These are phyloP conservation scores for Plutomurus gul DNA, from an alignment of 1,140 invertebrate species.

Conservation along the genomic window DNA sequence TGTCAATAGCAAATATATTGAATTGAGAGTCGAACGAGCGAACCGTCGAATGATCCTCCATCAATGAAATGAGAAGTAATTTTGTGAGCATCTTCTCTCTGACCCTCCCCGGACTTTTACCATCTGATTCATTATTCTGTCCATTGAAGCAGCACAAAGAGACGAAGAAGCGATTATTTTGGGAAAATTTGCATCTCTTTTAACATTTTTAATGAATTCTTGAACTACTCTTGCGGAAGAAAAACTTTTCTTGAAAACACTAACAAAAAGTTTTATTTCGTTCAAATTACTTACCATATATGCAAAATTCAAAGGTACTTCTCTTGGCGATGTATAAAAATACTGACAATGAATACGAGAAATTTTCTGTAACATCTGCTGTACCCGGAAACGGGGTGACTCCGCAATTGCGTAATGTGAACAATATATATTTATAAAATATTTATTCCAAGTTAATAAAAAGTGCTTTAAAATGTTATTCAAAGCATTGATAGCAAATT, in stretches of 20 bases:
- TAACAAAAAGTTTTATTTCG: not conserved
- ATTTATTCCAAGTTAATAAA: too few species aligned
- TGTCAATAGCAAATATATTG: constrained; percentile 23
- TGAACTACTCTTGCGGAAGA: not conserved
- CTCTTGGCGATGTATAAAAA: not conserved
- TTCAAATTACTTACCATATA: not conserved
- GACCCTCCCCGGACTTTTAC: constrained; percentile 12
- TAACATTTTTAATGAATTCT: constrained; percentile 13
- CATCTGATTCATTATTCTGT: constrained; percentile 32
- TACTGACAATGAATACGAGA: too few species aligned
- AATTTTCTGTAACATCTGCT: too few species aligned
- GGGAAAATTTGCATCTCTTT: constrained; percentile 23
- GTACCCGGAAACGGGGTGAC: too few species aligned
- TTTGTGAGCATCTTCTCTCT: not conserved
- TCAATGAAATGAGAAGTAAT: constrained; percentile 12
- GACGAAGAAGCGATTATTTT: constrained; percentile 1
- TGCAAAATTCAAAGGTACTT: not conserved
- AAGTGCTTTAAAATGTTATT: too few species aligned
- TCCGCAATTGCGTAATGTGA: too few species aligned
- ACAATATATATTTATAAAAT: too few species aligned
- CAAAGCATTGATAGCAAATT: too few species aligned
- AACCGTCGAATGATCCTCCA: not conserved
- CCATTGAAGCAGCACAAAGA: constrained; percentile 1
- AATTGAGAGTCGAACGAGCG: constrained; percentile 25
- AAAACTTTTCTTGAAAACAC: not conserved